A percentile compares a stretch with the other conserved stretches of the same genome.
Evolutionary conservation across 2,113 vertebrate genomes (phyloP).

Genomic region (Campylorhamphus procurvoides): DNA sequence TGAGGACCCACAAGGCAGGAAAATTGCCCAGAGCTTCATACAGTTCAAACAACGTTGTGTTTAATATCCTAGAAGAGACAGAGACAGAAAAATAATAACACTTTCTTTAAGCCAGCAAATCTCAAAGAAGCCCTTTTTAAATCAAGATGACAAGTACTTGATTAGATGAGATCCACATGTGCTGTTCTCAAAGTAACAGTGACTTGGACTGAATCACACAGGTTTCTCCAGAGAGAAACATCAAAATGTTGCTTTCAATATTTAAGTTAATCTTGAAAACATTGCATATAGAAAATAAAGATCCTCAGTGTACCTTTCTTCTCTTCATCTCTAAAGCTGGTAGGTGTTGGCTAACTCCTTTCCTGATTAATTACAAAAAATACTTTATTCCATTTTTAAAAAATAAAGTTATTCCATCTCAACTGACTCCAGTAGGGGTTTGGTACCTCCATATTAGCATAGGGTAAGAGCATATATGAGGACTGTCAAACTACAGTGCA

Average conservation of each 20-base stretch:
- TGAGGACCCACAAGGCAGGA: conserved; percentile 96
- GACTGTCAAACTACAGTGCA: not conserved
- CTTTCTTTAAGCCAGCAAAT: not conserved
- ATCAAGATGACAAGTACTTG: not conserved
- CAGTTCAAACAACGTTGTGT: conserved; percentile 92
- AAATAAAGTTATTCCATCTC: not conserved
- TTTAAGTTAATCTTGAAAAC: not conserved
- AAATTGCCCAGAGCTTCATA: conserved; percentile 96
- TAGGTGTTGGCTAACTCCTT: not conserved
- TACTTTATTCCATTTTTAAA: not conserved
- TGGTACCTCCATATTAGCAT: not conserved
- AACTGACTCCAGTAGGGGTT: not conserved
- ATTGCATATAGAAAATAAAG: not conserved
- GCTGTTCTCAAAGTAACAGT: not conserved
- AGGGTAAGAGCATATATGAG: not conserved
- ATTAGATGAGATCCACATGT: not conserved
- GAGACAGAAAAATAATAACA: not conserved
- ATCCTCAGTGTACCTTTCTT: not conserved
- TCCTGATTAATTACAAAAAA: not conserved
- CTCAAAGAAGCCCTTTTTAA: not conserved
- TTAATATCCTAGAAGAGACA: conserved; percentile 87
- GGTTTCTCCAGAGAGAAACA: not conserved
- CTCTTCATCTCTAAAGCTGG: not conserved
- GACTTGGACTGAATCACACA: not conserved
- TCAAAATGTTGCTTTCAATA: not conserved